phyloP scores from a whole-genome alignment of 1,140 invertebrate genomes.

The Drosophila navojoa region DNA sequence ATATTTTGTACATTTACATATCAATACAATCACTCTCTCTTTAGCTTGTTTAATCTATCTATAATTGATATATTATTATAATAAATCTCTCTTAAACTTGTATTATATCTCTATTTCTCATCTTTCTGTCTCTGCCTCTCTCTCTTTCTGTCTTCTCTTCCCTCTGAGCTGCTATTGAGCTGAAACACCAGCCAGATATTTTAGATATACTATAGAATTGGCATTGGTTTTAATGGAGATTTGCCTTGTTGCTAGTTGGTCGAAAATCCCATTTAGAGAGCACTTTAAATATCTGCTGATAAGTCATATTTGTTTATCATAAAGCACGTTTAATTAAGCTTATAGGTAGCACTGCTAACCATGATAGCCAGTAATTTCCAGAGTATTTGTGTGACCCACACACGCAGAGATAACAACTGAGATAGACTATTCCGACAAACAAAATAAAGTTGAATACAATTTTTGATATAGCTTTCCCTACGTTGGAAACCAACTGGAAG shows the following conservation, averaged over 20 bases:
- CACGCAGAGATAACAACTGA: conserved; percentile 23
- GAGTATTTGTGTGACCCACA: conserved; percentile 27
- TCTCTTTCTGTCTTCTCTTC: no score
- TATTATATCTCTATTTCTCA: no score
- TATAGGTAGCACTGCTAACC: conserved; percentile 15
- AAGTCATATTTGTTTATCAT: conserved; percentile 24
- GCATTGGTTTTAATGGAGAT: no score
- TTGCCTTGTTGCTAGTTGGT: not conserved
- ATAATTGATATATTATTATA: no score
- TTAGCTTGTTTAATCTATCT: no score
- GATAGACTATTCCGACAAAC: conserved; percentile 9
- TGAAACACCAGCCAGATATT: no score
- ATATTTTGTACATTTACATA: no score
- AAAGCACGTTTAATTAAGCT: conserved; percentile 29
- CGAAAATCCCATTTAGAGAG: not conserved
- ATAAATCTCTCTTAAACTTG: no score
- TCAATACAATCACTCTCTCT: no score
- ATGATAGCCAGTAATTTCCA: conserved; percentile 41
- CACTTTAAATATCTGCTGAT: conserved; percentile 11
- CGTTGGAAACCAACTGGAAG: not conserved
- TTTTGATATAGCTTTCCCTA: not conserved
- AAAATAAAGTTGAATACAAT: not conserved
- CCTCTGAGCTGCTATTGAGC: no score
- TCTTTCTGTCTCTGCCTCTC: no score
- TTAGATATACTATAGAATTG: no score